phyloP scores from a whole-genome alignment of 30 jellyfish, hydroid and myxozoan species.

The Cassiopea andromeda region DNA sequence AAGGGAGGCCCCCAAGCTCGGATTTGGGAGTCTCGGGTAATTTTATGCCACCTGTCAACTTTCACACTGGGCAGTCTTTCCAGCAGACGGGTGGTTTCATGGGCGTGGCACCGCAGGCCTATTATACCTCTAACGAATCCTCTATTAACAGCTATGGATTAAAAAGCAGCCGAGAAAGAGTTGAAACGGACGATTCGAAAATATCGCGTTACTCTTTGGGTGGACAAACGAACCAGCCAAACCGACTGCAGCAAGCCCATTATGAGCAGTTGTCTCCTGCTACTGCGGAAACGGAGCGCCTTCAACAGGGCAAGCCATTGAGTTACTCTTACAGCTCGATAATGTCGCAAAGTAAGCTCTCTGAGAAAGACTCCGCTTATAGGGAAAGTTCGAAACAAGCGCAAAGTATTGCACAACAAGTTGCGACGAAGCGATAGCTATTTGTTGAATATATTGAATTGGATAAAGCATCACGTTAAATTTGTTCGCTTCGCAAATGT shows the following conservation, averaged over 20 bases:
- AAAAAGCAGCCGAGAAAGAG: background rate
- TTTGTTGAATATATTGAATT: slow-evolving; percentile 21
- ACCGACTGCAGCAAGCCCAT: slow-evolving; percentile 17
- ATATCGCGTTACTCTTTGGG: slow-evolving; percentile 26
- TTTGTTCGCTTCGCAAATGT: slow-evolving; percentile 67
- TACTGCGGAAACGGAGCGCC: slow-evolving; percentile 48
- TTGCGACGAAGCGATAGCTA: slow-evolving; percentile 63
- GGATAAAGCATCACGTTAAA: slow-evolving; percentile 39
- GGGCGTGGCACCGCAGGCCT: slow-evolving; percentile 60
- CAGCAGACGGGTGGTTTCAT: slow-evolving; percentile 73
- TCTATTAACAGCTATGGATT: slow-evolving; percentile 48
- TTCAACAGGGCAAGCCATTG: slow-evolving; percentile 32
- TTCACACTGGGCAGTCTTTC: slow-evolving; percentile 68
- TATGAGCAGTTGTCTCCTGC: slow-evolving; percentile 80
- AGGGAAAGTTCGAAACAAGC: slow-evolving; percentile 64
- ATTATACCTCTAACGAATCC: slow-evolving; percentile 41
- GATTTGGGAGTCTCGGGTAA: slow-evolving; percentile 71
- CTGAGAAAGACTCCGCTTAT: slow-evolving; percentile 62
- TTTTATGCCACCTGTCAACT: slow-evolving; percentile 72
- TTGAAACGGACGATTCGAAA: slow-evolving; percentile 29
- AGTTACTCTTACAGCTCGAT: slow-evolving; percentile 26
- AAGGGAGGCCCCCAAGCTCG: slow-evolving; percentile 44
- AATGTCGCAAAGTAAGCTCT: slow-evolving; percentile 39
- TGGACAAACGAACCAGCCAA: slow-evolving; percentile 7
- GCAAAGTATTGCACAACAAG: slow-evolving; percentile 55